Base-by-base conservation (phyloP, 2,113 vertebrate species). In the Larimichthys crocea region DNA sequence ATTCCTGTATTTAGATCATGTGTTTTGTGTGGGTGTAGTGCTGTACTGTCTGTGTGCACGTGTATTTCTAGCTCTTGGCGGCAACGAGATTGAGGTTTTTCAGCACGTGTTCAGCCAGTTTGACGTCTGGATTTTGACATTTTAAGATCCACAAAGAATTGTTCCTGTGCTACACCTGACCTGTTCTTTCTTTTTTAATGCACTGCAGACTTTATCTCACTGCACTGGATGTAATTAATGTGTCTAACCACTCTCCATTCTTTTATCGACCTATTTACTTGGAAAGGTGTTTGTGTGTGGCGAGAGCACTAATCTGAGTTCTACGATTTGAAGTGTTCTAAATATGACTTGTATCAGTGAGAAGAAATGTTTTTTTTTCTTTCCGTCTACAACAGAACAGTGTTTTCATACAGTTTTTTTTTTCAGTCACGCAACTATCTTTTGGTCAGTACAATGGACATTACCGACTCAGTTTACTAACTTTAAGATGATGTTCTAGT, bases 21-120 rank as follows among this genome's bases (percentile, higher is more conserved):
- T 44, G 14, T 20, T 19, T 70, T 71, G 56, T 19, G 64, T 67
- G 46, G 26, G 19, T 50, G 56, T 17, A n/a, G 61, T 55, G 10
- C n/a, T 68, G 7, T 10, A 29, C 29, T 44, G 42, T 35, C 55
- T 57, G 17, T 50, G 16, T 35, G 22, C 61, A 82, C 14, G 6
- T 72, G 52, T 53, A 55, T 10, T 59, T 69, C 42, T n/a, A 31
- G 57, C 42, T 42, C 81, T 16, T 44, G 1, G 59, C 56, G 62
- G 53, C 73, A 63, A 55, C 1, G 2, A 22, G 9, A 57, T 31
- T n/a, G 4, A 16, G 22, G 44, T 22, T 35, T 40, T 49, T 15
- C 10, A 10, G 40, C 44, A 64, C 42, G 2, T 67, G 44, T 15
- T 22, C 35, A 9, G 48, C 57, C 49, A 20, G 52, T 20, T 26